Percentiles rank a stretch among this genome's conserved stretches.
These are phyloP conservation scores for Hymenopus coronatus DNA, from an alignment of 2,888 invertebrate species.

Conservation along the genomic window DNA sequence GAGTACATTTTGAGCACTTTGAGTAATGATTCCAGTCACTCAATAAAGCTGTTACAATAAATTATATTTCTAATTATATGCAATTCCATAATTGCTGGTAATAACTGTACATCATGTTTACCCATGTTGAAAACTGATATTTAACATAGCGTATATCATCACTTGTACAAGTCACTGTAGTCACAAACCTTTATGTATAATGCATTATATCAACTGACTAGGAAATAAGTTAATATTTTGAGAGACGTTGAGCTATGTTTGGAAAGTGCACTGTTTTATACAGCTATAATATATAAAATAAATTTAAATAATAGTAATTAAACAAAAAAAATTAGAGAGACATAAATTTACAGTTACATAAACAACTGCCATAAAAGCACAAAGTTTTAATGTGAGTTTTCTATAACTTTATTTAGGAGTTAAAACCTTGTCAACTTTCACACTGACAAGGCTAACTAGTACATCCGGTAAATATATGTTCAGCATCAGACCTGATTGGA, in stretches of 20 bases:
- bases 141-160: background rate
- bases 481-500: background rate
- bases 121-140: background rate
- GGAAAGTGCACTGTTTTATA: background rate
- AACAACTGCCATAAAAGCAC: background rate
- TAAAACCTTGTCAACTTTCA: background rate
- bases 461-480: background rate
- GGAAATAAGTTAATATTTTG: constrained; percentile 20
- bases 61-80: background rate
- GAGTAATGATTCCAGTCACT: background rate
- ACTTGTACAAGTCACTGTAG: background rate
- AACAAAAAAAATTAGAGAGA: background rate
- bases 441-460: background rate
- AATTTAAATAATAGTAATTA: background rate
- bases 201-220: constrained; percentile 22
- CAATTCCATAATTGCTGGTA: background rate
- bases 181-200: background rate
- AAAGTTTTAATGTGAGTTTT: background rate
- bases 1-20: constrained; percentile 8
- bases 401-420: background rate
- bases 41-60: background rate
- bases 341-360: background rate
- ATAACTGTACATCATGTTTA: background rate
- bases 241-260: background rate
- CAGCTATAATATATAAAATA: background rate